phyloP scores from a whole-genome alignment of 2,888 invertebrate genomes.

The Rhagonycha lutea region DNA sequence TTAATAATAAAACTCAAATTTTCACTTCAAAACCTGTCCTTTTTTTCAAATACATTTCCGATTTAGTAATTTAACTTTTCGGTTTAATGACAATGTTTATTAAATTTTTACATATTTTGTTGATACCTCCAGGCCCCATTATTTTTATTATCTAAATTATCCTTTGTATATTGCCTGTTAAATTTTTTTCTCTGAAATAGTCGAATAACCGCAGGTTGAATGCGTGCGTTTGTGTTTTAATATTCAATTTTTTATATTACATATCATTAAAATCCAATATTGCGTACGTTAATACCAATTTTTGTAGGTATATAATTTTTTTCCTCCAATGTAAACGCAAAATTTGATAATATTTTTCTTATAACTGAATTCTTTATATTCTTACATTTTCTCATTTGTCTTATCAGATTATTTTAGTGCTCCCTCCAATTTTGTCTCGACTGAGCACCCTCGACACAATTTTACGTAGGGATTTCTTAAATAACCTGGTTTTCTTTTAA shows the following conservation, averaged over 20 bases:
- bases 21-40: neutral
- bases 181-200: neutral
- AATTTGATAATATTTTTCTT: neutral
- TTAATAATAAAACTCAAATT: neutral
- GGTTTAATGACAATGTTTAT: neutral
- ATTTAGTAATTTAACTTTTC: neutral
- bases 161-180: neutral
- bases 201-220: neutral
- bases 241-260: neutral
- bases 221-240: neutral
- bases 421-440: neutral
- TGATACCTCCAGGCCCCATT: neutral
- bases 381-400: neutral
- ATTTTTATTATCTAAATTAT: neutral
- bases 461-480: neutral
- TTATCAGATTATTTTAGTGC: neutral
- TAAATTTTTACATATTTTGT: neutral
- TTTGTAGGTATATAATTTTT: neutral
- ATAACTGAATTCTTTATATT: neutral
- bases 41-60: neutral
- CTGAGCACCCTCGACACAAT: neutral
- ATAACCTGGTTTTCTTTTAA: neutral
- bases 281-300: neutral
- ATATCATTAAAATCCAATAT: neutral
- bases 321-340: neutral